Conservation (phyloP, 2,888 invertebrate species). For the Apoda limacodes region DNA sequence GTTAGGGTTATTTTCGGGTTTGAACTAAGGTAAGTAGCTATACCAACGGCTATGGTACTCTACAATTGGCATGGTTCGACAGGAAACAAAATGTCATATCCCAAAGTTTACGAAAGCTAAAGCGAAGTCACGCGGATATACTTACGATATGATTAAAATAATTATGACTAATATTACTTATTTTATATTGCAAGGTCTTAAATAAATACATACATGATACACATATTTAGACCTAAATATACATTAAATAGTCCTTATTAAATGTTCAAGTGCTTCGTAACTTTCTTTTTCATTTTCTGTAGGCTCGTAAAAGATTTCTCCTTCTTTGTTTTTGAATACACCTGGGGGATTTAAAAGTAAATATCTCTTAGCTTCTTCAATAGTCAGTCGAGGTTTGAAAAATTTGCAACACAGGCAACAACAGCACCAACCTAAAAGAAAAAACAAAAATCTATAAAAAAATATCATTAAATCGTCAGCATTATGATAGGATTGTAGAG, state of each 20-base stretch:
- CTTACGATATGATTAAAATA: background rate
- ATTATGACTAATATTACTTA: slow-evolving; percentile 2
- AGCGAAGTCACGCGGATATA: background rate
- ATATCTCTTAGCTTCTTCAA: slow-evolving; percentile 67
- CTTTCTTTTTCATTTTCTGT: slow-evolving; percentile 67
- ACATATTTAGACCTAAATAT: no score
- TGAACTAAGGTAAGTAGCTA: no score
- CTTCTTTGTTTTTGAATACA: slow-evolving; percentile 38
- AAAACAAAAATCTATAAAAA: slow-evolving; percentile 7
- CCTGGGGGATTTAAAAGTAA: slow-evolving; percentile 70
- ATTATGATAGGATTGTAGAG: no score
- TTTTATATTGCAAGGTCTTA: no score
- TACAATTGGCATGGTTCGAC: no score
- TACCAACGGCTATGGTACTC: no score
- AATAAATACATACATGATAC: no score
- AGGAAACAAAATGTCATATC: no score
- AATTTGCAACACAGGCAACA: slow-evolving; percentile 70
- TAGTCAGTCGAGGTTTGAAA: slow-evolving; percentile 66
- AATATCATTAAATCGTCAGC: no score
- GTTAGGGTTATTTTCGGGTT: no score
- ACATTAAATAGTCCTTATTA: slow-evolving; percentile 57
- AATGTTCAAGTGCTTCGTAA: slow-evolving; percentile 67
- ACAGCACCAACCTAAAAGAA: slow-evolving; percentile 71
- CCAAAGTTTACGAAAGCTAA: no score
- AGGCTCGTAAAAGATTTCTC: slow-evolving; percentile 56